Evolutionary conservation across 2,888 invertebrate genomes (phyloP).

Genomic region (Chrysolina americana): DNA sequence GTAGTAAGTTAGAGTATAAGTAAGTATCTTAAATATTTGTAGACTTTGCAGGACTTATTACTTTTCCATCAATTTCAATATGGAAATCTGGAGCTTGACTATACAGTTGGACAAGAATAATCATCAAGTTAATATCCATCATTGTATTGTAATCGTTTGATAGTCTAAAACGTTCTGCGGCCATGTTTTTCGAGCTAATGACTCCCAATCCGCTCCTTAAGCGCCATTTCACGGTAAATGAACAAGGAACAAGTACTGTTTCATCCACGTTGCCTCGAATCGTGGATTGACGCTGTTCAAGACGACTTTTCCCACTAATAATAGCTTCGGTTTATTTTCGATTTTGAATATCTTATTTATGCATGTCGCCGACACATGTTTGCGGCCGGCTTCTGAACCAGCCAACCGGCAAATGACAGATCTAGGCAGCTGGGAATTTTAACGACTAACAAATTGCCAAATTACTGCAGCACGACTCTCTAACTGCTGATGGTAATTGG

Average conservation of each 20-base stretch:
- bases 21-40: too few relatives aligned
- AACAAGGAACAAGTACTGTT: background rate
- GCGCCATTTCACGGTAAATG: constrained; percentile 20
- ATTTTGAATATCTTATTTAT: constrained; percentile 53
- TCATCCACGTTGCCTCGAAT: background rate
- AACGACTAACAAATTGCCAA: constrained; percentile 72
- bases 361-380: constrained; percentile 65
- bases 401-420: constrained; percentile 70
- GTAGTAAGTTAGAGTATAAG: too few relatives aligned
- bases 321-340: constrained; percentile 49
- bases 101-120: too few relatives aligned
- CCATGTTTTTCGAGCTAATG: background rate
- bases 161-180: too few relatives aligned
- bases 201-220: background rate
- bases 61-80: too few relatives aligned
- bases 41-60: too few relatives aligned
- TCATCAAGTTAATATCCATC: too few relatives aligned
- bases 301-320: constrained; percentile 34
- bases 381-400: constrained; percentile 69
- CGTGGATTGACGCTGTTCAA: constrained; percentile 12
- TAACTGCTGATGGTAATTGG: constrained; percentile 69
- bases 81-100: too few relatives aligned
- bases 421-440: constrained; percentile 71
- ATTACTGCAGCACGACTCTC: constrained; percentile 68
- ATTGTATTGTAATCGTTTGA: too few relatives aligned